phyloP scores from a whole-genome alignment of 2,113 vertebrate species.

The Antechinus stuartii region DNA sequence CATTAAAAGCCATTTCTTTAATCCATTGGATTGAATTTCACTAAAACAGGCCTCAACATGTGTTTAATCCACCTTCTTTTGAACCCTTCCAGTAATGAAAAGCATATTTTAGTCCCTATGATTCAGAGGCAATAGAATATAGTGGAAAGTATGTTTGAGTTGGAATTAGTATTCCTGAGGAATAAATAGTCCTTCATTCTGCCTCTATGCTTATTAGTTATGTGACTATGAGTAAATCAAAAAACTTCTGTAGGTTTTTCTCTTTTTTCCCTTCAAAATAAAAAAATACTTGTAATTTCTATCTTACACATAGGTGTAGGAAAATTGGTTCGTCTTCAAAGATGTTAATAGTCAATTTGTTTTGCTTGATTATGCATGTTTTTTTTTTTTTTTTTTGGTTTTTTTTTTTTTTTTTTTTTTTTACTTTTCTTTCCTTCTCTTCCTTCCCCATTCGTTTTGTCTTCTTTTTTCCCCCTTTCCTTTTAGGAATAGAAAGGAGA shows the following conservation, averaged over 20 bases:
- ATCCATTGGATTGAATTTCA: not conserved
- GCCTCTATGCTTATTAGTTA: not conserved
- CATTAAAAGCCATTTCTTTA: not conserved
- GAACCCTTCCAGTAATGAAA: not conserved
- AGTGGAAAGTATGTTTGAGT: not conserved
- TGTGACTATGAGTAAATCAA: not conserved
- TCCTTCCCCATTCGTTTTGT: not conserved
- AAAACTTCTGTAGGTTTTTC: not conserved
- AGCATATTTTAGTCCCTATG: not conserved
- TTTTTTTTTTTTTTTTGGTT: not conserved
- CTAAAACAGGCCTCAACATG: not conserved
- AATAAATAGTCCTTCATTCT: not conserved
- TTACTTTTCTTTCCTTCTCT: not conserved
- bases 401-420: not conserved
- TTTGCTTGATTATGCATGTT: not conserved
- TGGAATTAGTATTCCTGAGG: not conserved
- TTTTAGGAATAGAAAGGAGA: not conserved
- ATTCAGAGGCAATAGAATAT: not conserved
- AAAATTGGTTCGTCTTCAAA: not conserved
- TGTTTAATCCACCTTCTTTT: not conserved
- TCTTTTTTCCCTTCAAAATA: not conserved
- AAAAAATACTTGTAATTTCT: not conserved
- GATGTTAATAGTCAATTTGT: not conserved
- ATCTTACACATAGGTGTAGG: not conserved
- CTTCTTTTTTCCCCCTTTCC: not conserved